A percentile compares a stretch with the other conserved stretches of the same genome.
These are phyloP conservation scores for Calliopum simillimum DNA, from an alignment of 2,888 invertebrate species.

Conservation along the genomic window DNA sequence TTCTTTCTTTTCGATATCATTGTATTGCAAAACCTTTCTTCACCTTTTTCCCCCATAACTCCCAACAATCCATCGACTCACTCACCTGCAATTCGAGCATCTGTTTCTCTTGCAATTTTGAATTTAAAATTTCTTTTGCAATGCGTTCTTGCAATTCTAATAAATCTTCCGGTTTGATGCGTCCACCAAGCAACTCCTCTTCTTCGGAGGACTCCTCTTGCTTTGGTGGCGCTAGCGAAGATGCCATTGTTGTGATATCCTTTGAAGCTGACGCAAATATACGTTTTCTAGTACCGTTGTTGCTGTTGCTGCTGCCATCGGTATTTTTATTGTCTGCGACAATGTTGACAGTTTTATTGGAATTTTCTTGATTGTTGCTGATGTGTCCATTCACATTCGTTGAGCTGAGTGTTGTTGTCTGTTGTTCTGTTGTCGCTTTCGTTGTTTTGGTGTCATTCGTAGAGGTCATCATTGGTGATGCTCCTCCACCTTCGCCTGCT, in stretches of 20 bases:
- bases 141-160: conserved; percentile 67
- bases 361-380: conserved; percentile 43
- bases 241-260: conserved; percentile 39
- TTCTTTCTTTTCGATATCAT: too few relatives aligned
- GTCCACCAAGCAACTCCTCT: conserved; percentile 46
- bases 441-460: conserved; percentile 42
- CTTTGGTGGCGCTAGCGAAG: conserved; percentile 49
- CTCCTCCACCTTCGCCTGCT: too few relatives aligned
- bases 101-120: conserved; percentile 66
- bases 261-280: conserved; percentile 28
- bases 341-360: conserved; percentile 56
- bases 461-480: conserved; percentile 44
- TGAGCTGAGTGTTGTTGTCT: conserved; percentile 33
- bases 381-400: conserved; percentile 46
- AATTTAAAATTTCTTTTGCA: conserved; percentile 67
- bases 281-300: conserved; percentile 36
- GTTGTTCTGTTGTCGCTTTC: conserved; percentile 26
- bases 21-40: too few relatives aligned
- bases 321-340: conserved; percentile 48
- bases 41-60: neutral
- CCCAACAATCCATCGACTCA: neutral
- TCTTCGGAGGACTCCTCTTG: conserved; percentile 45
- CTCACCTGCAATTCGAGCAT: conserved; percentile 67
- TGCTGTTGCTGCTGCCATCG: conserved; percentile 41
- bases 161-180: conserved; percentile 64